Evolutionary conservation across 2,113 vertebrate species (phyloP), one percentile per base, ranked within the genome.

Genomic region (Xerus inauris): DNA sequence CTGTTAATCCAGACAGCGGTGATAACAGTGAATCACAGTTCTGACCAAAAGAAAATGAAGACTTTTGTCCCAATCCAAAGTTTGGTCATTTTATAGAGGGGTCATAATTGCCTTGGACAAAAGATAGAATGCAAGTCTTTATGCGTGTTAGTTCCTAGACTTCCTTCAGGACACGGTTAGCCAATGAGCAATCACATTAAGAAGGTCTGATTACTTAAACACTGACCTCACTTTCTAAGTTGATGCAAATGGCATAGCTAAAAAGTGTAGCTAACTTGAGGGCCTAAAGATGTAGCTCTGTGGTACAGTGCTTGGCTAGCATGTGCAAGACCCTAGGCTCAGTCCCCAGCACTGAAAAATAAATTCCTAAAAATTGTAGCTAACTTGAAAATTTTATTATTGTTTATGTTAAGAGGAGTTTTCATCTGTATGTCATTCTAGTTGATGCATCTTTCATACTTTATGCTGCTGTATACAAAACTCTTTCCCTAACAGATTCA

Each of bases 181-280:
- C 49, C 38, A 86, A 71, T 30, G 77, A 76, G 59, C 80, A 71
- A 51, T 75, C 49, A 77, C 12, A 19, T 51, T 30, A 88, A 93
- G 19, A 47, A 80, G 73, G 30, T 11, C 35, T 81, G 49, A 49
- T 40, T 94, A 47, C 73, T 77, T 90, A 54, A 8, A 84, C 51
- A 47, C 72, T 94, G 45, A 16, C n/a, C 42, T 94, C 62, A 67
- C 85, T 87, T 95, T 86, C 77, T 91, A 88, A 89, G 16, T 72
- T 22, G 51, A 81, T 64, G 69, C 38, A 87, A 89, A 79, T 81
- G 30, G n/a, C 24, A 83, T 4, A 51, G 57, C 16, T 83, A 67
- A 89, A 77, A 71, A 87, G 28, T 64, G 24, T 47, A 93, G 45
- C 64, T 57, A 85, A 80, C 62, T 80, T 93, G 54, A 94, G 35